These are phyloP conservation scores for Colletes latitarsis DNA, from an alignment of 1,140 invertebrate species.

Conservation along the genomic window DNA sequence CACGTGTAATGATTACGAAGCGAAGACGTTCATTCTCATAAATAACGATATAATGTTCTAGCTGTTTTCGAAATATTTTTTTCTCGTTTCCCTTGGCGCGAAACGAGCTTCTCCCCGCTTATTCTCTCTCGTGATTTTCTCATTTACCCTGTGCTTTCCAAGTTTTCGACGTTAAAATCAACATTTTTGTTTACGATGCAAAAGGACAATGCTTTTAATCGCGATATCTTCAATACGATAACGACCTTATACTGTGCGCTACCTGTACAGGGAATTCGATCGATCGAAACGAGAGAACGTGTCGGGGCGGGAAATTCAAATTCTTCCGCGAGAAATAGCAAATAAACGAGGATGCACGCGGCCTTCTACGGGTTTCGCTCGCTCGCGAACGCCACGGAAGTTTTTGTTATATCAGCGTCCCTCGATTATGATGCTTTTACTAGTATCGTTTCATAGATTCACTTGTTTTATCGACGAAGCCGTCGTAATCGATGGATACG, in stretches of 20 bases:
- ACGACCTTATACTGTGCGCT: constrained; percentile 40
- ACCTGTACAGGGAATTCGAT: constrained; percentile 38
- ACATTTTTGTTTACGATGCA: constrained; percentile 11
- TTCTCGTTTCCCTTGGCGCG: not conserved
- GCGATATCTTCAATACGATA: constrained; percentile 39
- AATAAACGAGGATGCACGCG: too few species aligned
- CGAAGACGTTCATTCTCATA: not conserved
- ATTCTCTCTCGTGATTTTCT: not conserved
- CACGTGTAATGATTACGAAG: not conserved
- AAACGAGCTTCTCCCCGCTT: not conserved
- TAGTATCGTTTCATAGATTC: constrained; percentile 7
- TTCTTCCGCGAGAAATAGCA: not conserved
- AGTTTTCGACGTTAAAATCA: too few species aligned
- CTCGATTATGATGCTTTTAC: constrained; percentile 14
- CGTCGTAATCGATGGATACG: constrained; percentile 13
- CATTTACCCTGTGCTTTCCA: too few species aligned
- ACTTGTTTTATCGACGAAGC: not conserved
- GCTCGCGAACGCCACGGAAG: not conserved
- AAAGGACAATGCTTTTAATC: constrained; percentile 44
- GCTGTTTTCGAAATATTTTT: not conserved
- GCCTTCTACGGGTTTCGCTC: not conserved
- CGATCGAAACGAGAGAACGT: not conserved
- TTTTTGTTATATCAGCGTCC: constrained; percentile 38
- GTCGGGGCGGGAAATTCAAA: not conserved
- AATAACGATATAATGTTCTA: too few species aligned